Evolutionary conservation across 2,888 invertebrate genomes (phyloP).

Genomic region (Proisotoma minuta): DNA sequence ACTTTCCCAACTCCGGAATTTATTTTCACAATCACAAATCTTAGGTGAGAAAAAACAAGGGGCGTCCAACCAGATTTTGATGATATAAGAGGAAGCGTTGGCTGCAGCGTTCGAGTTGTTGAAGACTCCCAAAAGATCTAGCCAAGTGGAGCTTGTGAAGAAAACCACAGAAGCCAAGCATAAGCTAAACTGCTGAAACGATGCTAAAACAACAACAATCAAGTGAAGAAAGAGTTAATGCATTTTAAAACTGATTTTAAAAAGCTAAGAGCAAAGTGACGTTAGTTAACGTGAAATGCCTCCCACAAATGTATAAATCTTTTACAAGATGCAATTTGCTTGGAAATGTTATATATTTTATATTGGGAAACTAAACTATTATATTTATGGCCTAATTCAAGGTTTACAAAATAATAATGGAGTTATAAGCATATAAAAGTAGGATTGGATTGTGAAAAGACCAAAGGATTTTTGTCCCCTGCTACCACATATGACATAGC

Average conservation of each 20-base stretch:
- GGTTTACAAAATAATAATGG: too few relatives aligned
- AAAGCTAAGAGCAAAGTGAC: neutral
- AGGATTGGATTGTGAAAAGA: too few relatives aligned
- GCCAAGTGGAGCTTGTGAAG: neutral
- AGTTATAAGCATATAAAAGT: too few relatives aligned
- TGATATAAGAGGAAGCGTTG: neutral
- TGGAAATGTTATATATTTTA: too few relatives aligned
- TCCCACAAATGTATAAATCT: too few relatives aligned
- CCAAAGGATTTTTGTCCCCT: too few relatives aligned
- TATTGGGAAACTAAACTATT: too few relatives aligned
- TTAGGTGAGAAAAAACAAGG: neutral
- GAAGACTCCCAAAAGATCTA: neutral
- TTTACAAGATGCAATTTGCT: too few relatives aligned
- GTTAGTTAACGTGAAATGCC: too few relatives aligned
- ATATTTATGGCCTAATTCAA: too few relatives aligned
- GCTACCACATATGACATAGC: too few relatives aligned
- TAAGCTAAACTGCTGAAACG: too few relatives aligned
- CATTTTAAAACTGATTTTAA: neutral
- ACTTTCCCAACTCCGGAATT: neutral
- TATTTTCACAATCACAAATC: neutral
- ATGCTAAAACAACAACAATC: neutral
- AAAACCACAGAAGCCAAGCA: neutral
- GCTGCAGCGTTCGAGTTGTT: neutral
- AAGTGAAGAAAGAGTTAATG: neutral
- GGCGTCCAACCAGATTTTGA: neutral